Evolutionary conservation across 2,888 invertebrate species (phyloP).

Genomic region (Odontothrips loti): DNA sequence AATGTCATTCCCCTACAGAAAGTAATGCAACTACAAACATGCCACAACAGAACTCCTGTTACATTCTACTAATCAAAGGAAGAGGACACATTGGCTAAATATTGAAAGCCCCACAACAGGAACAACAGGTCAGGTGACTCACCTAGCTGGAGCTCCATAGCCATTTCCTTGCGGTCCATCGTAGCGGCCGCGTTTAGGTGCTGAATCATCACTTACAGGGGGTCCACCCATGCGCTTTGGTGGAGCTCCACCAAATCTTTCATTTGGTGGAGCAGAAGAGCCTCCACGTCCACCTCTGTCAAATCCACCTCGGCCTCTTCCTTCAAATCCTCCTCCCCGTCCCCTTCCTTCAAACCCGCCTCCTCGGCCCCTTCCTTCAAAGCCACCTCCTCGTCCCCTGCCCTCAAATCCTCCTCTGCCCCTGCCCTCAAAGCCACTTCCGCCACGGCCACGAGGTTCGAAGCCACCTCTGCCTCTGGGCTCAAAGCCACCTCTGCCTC

Average conservation of each 20-base stretch:
- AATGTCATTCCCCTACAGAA: background rate
- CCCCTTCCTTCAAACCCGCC: background rate
- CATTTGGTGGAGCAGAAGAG: background rate
- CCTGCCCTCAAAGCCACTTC: background rate
- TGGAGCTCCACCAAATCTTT: background rate
- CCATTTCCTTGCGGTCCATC: background rate
- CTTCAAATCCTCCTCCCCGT: background rate
- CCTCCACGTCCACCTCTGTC: background rate
- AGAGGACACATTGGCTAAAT: background rate
- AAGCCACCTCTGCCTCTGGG: background rate
- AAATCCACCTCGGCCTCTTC: background rate
- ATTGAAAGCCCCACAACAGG: background rate
- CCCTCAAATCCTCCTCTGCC: background rate
- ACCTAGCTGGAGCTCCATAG: background rate
- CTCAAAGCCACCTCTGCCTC: background rate
- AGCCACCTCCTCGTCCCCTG: background rate
- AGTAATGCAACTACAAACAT: background rate
- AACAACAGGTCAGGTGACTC: background rate
- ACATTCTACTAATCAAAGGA: background rate
- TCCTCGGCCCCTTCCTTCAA: background rate
- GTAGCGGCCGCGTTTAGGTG: background rate
- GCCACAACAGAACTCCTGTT: background rate
- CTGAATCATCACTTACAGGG: slow-evolving; percentile 5
- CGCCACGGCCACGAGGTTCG: background rate
- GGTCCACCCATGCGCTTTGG: slow-evolving; percentile 6